Conservation (phyloP, 2,888 invertebrate genomes). For the Heteropelma amictum region DNA sequence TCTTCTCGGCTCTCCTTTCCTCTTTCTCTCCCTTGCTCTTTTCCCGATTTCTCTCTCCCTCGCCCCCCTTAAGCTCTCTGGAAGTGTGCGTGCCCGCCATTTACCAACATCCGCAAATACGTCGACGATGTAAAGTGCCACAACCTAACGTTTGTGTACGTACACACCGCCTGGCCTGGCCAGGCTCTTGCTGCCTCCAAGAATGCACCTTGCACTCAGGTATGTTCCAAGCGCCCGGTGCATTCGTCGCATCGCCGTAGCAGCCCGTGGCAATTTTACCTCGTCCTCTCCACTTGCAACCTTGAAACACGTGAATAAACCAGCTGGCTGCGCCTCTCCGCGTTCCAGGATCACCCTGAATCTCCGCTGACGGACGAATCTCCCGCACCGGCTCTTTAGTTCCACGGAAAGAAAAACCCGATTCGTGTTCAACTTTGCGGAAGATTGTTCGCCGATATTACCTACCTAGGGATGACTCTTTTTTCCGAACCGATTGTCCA, state of each 20-base stretch:
- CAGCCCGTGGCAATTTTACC: not conserved
- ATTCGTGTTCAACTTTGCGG: no score
- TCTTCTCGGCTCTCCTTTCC: slow-evolving; percentile 47
- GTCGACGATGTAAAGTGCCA: slow-evolving; percentile 33
- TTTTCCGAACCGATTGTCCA: no score
- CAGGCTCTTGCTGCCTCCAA: slow-evolving; percentile 54
- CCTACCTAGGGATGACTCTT: no score
- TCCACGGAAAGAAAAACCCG: no score
- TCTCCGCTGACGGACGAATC: no score
- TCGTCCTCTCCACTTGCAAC: not conserved
- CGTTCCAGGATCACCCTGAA: no score
- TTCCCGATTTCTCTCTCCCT: slow-evolving; percentile 16
- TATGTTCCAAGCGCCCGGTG: slow-evolving; percentile 49
- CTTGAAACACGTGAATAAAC: not conserved
- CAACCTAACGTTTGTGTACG: not conserved
- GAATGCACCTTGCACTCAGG: slow-evolving; percentile 68
- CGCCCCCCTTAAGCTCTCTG: no score
- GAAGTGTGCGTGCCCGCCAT: slow-evolving; percentile 21
- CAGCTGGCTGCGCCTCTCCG: no score
- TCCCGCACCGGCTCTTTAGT: slow-evolving; percentile 11
- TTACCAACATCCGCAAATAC: slow-evolving; percentile 36
- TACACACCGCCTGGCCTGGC: not conserved
- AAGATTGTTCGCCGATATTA: no score
- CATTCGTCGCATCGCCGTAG: slow-evolving; percentile 28
- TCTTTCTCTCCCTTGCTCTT: slow-evolving; percentile 40